Base-by-base conservation (phyloP, 2,113 vertebrate species). In the Toxotes jaculatrix region DNA sequence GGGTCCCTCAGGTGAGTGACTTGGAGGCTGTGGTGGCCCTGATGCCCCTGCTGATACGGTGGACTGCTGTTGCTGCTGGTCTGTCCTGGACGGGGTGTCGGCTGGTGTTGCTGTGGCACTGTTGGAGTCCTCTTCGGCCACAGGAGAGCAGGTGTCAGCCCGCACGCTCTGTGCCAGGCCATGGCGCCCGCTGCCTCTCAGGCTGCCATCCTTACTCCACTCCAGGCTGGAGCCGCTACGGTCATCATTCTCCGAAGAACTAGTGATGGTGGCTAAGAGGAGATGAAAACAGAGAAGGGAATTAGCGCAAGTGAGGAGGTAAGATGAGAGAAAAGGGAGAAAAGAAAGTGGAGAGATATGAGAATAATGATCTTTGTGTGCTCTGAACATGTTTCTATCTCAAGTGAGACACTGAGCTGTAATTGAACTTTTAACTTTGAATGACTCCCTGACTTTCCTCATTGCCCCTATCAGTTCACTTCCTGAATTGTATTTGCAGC, bases 191-290 rank as follows among this genome's bases (percentile, higher is more conserved):
- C 94, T 95, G 88, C 95, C 93, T 88, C 97, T 96, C 74, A 98
- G 93, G 89, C 96, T 97, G 85, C 97, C 96, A 64, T 99, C 98
- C 87, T 97, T 98, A 93, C 93, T 97, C 98, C 98, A 99, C 85
- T 99, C 98, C 93, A 99, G 95, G 91, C 98, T 99, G 91, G 98
- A 99, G 80, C 97, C 97, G 43, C 98, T 98, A 73, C 97, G 97
- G 93, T 99, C 98, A 79, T 99, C 98, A 45, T 99, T 99, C 94
- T 99, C 98, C 7, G 98, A 99, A 21, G 98, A 99, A 93, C 98
- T 99, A 76, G 98, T 99, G 93, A 98, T 96, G 61, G 98, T 99
- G 90, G 98, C 98, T 99, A 89, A 89, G 91, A 85, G 21, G 3
- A 68, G 74, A 80, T 56, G 1, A 32, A 83, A 51, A 65, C 3